Conservation (phyloP, 2,113 vertebrate genomes). For the Ctenomys sociabilis region DNA sequence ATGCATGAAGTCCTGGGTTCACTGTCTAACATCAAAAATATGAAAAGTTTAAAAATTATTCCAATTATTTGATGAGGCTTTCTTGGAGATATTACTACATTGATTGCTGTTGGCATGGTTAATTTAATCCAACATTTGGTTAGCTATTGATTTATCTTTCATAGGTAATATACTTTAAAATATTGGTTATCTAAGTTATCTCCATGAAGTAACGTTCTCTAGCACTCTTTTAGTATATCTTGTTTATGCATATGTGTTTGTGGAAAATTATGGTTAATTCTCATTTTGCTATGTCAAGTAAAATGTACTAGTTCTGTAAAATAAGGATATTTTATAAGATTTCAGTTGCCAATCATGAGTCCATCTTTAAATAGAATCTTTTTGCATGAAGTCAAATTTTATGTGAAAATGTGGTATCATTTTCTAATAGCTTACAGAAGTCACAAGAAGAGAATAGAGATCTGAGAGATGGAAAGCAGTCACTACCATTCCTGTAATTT, state of each 20-base stretch:
- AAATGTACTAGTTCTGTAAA: neutral
- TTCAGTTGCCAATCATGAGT: neutral
- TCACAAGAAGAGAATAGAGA: neutral
- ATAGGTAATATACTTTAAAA: neutral
- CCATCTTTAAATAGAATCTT: neutral
- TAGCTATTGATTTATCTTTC: constrained; percentile 58
- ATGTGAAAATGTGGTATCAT: neutral
- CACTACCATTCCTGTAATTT: neutral
- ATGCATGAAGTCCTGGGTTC: neutral
- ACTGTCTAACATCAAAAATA: neutral
- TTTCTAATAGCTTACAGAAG: neutral
- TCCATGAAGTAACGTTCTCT: constrained; percentile 15
- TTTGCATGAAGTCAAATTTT: neutral
- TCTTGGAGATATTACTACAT: constrained; percentile 41
- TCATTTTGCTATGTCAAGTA: constrained; percentile 17
- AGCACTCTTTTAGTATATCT: neutral
- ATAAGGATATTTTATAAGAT: neutral
- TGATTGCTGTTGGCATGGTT: constrained; percentile 60
- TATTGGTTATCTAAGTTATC: constrained; percentile 50
- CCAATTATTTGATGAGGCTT: constrained; percentile 34
- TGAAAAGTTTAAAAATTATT: constrained; percentile 1
- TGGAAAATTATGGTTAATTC: constrained; percentile 36
- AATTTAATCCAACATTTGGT: constrained; percentile 51
- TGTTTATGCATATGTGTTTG: neutral
- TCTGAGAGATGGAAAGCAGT: neutral